A percentile compares a stretch with the other conserved stretches of the same genome.
Conservation (phyloP, 2,888 invertebrate genomes). For the Opisthograptis luteolata region DNA sequence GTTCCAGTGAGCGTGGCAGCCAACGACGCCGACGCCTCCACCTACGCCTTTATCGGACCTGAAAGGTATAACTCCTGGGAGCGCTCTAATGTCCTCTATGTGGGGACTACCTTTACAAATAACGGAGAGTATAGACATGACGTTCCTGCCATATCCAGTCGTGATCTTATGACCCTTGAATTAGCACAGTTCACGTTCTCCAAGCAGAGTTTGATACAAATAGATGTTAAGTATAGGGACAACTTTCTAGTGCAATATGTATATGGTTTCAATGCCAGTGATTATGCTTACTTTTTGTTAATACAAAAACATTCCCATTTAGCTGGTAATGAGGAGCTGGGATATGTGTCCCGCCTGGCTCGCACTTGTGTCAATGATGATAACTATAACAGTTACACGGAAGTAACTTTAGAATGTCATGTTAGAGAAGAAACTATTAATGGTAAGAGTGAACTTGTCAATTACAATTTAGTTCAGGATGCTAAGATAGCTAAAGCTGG, state of each 20-base stretch:
- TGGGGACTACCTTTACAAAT: slow-evolving; percentile 96
- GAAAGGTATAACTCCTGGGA: slow-evolving; percentile 94
- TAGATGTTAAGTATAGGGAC: slow-evolving; percentile 96
- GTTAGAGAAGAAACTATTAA: slow-evolving; percentile 85
- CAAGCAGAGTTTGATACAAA: slow-evolving; percentile 93
- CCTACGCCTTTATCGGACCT: slow-evolving; percentile 96
- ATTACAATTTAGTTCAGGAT: slow-evolving; percentile 96
- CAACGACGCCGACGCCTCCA: slow-evolving; percentile 95
- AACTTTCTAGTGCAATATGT: slow-evolving; percentile 98
- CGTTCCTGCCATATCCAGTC: slow-evolving; percentile 95
- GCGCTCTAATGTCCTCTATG: slow-evolving; percentile 93
- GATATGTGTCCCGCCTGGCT: slow-evolving; percentile 95
- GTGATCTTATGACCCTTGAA: slow-evolving; percentile 91
- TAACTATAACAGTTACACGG: slow-evolving; percentile 98
- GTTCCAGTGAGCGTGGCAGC: slow-evolving; percentile 94
- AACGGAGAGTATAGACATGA: slow-evolving; percentile 96
- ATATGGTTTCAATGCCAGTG: slow-evolving; percentile 97
- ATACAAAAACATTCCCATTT: slow-evolving; percentile 97
- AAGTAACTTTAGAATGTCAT: slow-evolving; percentile 95
- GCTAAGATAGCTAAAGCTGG: slow-evolving; percentile 95
- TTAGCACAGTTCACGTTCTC: slow-evolving; percentile 93
- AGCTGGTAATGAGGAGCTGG: slow-evolving; percentile 94
- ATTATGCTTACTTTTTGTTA: slow-evolving; percentile 97
- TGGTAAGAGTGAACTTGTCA: slow-evolving; percentile 79
- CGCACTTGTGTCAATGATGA: slow-evolving; percentile 97